Evolutionary conservation across 2,113 vertebrate genomes (phyloP).

Genomic region (Seriola rivoliana): DNA sequence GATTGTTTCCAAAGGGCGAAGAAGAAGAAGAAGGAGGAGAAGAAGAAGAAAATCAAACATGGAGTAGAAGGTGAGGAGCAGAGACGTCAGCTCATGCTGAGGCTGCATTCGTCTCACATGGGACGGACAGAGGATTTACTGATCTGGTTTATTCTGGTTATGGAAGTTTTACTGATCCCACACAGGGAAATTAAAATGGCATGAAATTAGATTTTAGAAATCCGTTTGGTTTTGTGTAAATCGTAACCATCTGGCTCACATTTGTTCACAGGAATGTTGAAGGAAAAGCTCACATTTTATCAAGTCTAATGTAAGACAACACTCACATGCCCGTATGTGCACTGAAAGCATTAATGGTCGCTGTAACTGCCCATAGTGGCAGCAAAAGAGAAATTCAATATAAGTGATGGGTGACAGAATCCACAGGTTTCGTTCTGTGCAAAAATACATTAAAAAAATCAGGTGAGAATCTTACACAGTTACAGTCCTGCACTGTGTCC

Average conservation of each 20-base stretch:
- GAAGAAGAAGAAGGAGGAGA: neutral
- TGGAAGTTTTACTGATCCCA: neutral
- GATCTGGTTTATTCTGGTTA: neutral
- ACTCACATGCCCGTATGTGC: no score
- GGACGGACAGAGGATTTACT: neutral
- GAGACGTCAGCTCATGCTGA: conserved; percentile 23
- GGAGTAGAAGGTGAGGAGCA: neutral
- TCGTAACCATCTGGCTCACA: no score
- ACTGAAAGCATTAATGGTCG: no score
- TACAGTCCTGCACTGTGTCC: no score
- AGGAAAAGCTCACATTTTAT: no score
- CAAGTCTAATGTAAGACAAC: no score
- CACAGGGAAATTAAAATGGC: neutral
- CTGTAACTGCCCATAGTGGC: no score
- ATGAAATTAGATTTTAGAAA: no score
- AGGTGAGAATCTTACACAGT: no score
- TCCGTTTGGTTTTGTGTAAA: no score
- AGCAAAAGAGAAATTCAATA: neutral
- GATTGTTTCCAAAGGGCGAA: neutral
- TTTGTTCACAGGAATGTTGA: neutral
- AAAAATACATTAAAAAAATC: no score
- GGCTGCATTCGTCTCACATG: conserved; percentile 45
- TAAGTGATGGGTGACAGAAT: neutral
- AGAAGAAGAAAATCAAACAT: neutral
- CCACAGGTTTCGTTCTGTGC: neutral